A percentile compares a stretch with the other conserved stretches of the same genome.
Conservation (phyloP, 2,888 invertebrate species). For the Brachyopa scutellaris region DNA sequence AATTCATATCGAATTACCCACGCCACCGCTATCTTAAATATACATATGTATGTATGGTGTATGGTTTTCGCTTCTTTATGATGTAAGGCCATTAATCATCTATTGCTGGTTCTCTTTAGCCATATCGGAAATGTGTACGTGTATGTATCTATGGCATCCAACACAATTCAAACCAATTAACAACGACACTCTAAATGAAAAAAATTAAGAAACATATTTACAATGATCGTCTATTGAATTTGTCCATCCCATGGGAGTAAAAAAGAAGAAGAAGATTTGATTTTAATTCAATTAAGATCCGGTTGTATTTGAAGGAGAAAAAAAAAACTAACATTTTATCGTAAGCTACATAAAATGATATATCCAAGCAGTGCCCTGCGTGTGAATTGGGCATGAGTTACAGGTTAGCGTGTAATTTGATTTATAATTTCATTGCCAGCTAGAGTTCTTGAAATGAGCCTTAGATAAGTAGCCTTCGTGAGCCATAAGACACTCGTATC, state of each 20-base stretch:
- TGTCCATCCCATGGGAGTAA: conserved; percentile 3
- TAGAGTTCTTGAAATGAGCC: background rate
- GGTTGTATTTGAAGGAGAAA: conserved; percentile 2
- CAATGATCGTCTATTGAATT: conserved; percentile 44
- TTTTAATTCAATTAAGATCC: conserved; percentile 53
- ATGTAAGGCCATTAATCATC: conserved; percentile 38
- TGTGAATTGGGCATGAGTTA: conserved; percentile 18
- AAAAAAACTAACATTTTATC: background rate
- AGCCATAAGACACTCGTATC: too few relatives aligned
- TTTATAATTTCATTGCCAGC: background rate
- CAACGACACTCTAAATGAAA: conserved; percentile 48
- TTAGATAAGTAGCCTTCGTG: too few relatives aligned
- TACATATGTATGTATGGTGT: background rate
- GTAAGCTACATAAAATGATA: too few relatives aligned
- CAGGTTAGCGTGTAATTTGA: background rate
- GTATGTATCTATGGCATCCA: conserved; percentile 30
- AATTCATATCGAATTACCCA: conserved; percentile 45
- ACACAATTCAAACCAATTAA: conserved; percentile 60
- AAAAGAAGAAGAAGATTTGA: conserved; percentile 19
- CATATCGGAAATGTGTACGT: background rate
- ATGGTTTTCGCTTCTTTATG: conserved; percentile 24
- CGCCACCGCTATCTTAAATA: background rate
- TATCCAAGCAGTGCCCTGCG: too few relatives aligned
- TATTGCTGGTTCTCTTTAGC: background rate
- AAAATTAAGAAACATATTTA: conserved; percentile 23